Evolutionary conservation across 2,888 invertebrate species (phyloP).

Genomic region (Lasius platythorax): DNA sequence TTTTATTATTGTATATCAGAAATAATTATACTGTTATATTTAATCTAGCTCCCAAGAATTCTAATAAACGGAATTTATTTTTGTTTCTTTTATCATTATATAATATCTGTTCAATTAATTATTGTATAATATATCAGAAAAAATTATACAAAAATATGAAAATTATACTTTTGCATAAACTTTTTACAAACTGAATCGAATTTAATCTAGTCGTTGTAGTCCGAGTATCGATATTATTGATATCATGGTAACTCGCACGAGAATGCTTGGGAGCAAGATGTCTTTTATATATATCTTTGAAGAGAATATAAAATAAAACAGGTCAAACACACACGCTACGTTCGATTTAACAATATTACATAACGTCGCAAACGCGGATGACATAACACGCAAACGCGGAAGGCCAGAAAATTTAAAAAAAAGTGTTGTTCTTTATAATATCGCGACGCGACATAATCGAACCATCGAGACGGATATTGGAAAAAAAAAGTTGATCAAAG

Average conservation of each 20-base stretch:
- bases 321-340: neutral
- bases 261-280: neutral
- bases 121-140: too few species aligned
- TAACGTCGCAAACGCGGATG: conserved; percentile 4
- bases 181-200: neutral
- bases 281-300: neutral
- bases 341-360: conserved; percentile 36
- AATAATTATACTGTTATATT: too few species aligned
- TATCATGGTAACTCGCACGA: neutral
- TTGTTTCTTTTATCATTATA: neutral
- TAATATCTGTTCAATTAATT: neutral
- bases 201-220: neutral
- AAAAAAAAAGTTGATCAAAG: conserved; percentile 48
- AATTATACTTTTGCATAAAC: neutral
- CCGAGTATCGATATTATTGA: too few species aligned
- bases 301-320: neutral
- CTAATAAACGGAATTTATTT: too few species aligned
- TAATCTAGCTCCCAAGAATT: neutral
- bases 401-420: conserved; percentile 20
- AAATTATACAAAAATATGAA: neutral
- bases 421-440: conserved; percentile 38
- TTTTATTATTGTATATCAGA: neutral
- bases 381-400: conserved; percentile 43
- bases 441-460: neutral
- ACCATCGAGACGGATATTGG: conserved; percentile 11